Evolutionary conservation across 2,113 vertebrate genomes (phyloP).

Genomic region (Glareola pratincola): DNA sequence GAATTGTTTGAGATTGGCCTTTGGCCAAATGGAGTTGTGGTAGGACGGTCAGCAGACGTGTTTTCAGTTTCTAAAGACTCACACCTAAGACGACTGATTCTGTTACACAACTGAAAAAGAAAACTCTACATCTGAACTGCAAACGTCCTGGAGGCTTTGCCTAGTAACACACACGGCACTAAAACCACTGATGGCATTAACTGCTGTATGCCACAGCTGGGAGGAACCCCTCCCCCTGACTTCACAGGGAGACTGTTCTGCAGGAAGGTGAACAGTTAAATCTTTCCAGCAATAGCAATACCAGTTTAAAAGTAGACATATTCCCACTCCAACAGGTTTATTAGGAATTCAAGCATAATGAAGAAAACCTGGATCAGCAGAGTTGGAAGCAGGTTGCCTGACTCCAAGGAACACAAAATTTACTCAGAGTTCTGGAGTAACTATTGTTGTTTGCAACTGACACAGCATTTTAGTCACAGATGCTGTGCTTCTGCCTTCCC

Average conservation of each 20-base stretch:
- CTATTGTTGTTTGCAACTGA: not conserved
- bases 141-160: not conserved
- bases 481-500: not conserved
- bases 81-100: not conserved
- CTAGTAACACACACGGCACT: not conserved
- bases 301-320: not conserved
- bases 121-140: not conserved
- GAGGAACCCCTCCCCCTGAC: not conserved
- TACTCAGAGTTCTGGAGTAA: not conserved
- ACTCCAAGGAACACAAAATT: not conserved
- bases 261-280: not conserved
- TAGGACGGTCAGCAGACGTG: fast-evolving
- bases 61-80: not conserved
- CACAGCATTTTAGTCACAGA: not conserved
- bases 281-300: not conserved
- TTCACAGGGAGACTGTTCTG: not conserved
- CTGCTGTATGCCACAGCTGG: not conserved
- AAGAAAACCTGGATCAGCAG: not conserved
- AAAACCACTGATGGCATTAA: not conserved
- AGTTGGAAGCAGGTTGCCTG: not conserved
- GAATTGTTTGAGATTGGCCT: not conserved
- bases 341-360: not conserved
- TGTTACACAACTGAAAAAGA: not conserved
- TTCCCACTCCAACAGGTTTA: not conserved
- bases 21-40: not conserved